Percentiles rank a stretch among this genome's conserved stretches.
Conservation (phyloP, 2,797 vertebrate species). For the Steatocranus sp. region DNA sequence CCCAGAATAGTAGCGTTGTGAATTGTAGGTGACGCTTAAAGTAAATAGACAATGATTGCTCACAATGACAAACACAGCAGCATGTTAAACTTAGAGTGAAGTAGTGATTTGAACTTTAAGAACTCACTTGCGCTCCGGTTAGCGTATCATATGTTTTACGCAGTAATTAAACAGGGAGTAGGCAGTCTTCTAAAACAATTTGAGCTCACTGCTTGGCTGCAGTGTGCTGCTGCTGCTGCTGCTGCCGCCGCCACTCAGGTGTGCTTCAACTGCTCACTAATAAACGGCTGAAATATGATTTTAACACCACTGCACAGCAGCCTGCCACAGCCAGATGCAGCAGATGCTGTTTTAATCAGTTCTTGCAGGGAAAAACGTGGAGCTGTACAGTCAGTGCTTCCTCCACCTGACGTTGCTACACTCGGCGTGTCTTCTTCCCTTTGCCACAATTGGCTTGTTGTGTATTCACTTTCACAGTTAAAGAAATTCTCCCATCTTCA, state of each 20-base stretch:
- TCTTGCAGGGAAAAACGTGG: conserved; percentile 9
- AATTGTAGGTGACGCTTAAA: neutral
- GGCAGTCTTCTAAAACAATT: conserved; percentile 1
- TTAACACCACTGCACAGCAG: neutral
- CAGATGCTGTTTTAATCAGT: conserved; percentile 17
- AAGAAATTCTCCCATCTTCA: conserved; percentile 18
- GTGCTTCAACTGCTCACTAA: conserved; percentile 10
- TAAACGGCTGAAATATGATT: conserved; percentile 22
- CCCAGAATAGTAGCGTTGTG: neutral
- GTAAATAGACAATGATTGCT: conserved; percentile 11
- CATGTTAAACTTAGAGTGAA: conserved; percentile 9
- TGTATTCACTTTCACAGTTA: conserved; percentile 8
- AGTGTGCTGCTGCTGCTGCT: neutral
- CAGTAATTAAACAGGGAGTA: conserved; percentile 25
- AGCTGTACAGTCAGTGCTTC: neutral
- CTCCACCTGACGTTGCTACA: neutral
- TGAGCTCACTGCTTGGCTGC: conserved; percentile 3
- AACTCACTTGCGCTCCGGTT: conserved; percentile 1
- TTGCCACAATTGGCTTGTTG: neutral
- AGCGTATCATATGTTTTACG: conserved; percentile 18
- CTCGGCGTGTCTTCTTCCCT: neutral
- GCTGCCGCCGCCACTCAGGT: neutral
- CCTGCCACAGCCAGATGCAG: neutral
- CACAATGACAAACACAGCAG: conserved; percentile 1
- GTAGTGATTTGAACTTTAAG: conserved; percentile 30